phyloP scores from a whole-genome alignment of 2,888 invertebrate species.

The Bombyx huttoni region DNA sequence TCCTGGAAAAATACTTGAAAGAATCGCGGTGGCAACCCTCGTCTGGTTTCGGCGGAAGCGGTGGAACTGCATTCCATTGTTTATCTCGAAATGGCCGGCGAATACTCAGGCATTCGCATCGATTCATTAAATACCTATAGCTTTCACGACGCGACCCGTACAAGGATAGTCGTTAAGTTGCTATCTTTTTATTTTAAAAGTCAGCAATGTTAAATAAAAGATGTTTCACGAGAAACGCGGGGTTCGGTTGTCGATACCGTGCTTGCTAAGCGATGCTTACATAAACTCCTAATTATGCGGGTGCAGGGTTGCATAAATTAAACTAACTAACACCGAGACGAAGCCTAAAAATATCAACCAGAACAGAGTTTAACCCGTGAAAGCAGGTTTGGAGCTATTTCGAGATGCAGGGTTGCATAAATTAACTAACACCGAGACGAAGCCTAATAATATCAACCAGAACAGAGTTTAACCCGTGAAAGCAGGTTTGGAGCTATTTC shows the following conservation, averaged over 20 bases:
- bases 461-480: neutral
- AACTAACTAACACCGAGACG: neutral
- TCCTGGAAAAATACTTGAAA: neutral
- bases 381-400: constrained; percentile 8
- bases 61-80: constrained; percentile 22
- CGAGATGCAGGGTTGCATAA: constrained; percentile 10
- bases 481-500: constrained; percentile 9
- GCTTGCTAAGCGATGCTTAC: too few species aligned
- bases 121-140: constrained; percentile 3
- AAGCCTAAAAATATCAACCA: neutral
- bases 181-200: neutral
- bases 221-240: too few species aligned
- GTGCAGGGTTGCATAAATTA: neutral
- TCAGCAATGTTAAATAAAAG: neutral
- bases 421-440: neutral
- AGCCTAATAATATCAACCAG: neutral
- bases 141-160: neutral
- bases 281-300: too few species aligned
- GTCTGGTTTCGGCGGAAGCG: constrained; percentile 14
- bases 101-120: neutral
- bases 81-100: constrained; percentile 10
- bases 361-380: neutral
- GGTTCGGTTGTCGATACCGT: too few species aligned
- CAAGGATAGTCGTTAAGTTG: neutral
- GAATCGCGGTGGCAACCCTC: constrained; percentile 2